Evolutionary conservation across 2,888 invertebrate species (phyloP).

Genomic region (Parochlus steinenii): DNA sequence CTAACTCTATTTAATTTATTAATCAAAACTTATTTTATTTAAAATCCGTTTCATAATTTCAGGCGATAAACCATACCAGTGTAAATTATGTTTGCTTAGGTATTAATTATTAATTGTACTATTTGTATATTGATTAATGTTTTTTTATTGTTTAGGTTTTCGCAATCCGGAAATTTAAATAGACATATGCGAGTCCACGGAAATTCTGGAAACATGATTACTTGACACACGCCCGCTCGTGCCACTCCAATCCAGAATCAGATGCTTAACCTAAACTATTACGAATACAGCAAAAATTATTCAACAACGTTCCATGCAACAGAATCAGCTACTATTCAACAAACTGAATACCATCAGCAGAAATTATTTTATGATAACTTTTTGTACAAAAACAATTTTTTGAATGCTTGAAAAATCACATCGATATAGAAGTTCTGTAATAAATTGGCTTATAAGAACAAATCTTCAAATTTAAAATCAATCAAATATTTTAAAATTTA

Average conservation of each 20-base stretch:
- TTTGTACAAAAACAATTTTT: too few relatives aligned
- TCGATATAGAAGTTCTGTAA: too few relatives aligned
- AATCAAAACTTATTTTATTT: too few relatives aligned
- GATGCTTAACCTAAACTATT: constrained; percentile 9
- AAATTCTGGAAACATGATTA: constrained; percentile 40
- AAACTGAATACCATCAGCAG: constrained; percentile 4
- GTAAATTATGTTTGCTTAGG: constrained; percentile 85
- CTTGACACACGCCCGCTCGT: constrained; percentile 33
- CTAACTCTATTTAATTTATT: too few relatives aligned
- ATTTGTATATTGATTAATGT: constrained; percentile 2
- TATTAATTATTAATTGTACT: constrained; percentile 18
- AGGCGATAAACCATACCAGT: constrained; percentile 97
- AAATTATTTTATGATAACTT: too few relatives aligned
- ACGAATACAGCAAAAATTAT: constrained; percentile 10
- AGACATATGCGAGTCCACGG: constrained; percentile 97
- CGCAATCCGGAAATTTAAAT: constrained; percentile 96
- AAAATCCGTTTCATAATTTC: too few relatives aligned
- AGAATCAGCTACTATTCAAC: background rate
- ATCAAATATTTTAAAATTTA: too few relatives aligned
- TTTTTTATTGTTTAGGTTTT: constrained; percentile 24
- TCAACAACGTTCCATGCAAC: constrained; percentile 5
- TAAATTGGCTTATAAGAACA: too few relatives aligned
- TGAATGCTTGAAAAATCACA: too few relatives aligned
- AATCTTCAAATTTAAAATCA: too few relatives aligned
- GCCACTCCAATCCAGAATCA: background rate